Conservation (phyloP, 2,113 vertebrate species). For the Chaetodon auriga region DNA sequence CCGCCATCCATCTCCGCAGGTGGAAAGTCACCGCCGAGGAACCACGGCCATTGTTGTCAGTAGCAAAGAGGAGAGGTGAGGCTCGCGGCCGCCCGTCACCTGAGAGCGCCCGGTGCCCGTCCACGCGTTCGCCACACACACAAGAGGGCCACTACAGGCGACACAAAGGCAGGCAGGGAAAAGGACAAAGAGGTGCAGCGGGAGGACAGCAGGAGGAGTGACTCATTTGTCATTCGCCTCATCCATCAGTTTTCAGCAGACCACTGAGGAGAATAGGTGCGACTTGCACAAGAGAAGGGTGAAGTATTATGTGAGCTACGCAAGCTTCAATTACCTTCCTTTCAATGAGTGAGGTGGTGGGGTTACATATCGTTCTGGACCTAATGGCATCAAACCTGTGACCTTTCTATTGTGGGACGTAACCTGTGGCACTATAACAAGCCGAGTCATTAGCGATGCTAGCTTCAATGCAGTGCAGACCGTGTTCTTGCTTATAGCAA, state of each 20-base stretch:
- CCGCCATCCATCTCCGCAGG: slow-evolving; percentile 57
- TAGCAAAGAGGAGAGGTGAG: slow-evolving; percentile 75
- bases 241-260: slow-evolving; percentile 62
- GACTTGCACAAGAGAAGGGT: background rate
- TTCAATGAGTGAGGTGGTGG: slow-evolving; percentile 5
- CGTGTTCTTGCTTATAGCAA: background rate
- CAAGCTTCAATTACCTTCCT: slow-evolving; percentile 25
- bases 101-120: slow-evolving; percentile 67
- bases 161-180: slow-evolving; percentile 58
- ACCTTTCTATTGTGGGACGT: slow-evolving; percentile 32
- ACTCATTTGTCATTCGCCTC: slow-evolving; percentile 44
- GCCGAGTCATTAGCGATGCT: background rate
- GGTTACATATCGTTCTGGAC: slow-evolving; percentile 8
- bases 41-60: slow-evolving; percentile 69
- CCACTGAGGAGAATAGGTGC: slow-evolving; percentile 17
- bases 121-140: slow-evolving; percentile 57
- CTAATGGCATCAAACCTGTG: slow-evolving; percentile 22
- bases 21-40: slow-evolving; percentile 55
- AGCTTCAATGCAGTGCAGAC: background rate
- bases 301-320: slow-evolving; percentile 20
- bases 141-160: slow-evolving; percentile 60
- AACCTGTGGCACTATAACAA: slow-evolving; percentile 7
- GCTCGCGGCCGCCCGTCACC: slow-evolving; percentile 68
- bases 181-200: slow-evolving; percentile 50
- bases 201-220: slow-evolving; percentile 38